Conservation (phyloP, 2,797 vertebrate genomes). For the Eospalax fontanierii region DNA sequence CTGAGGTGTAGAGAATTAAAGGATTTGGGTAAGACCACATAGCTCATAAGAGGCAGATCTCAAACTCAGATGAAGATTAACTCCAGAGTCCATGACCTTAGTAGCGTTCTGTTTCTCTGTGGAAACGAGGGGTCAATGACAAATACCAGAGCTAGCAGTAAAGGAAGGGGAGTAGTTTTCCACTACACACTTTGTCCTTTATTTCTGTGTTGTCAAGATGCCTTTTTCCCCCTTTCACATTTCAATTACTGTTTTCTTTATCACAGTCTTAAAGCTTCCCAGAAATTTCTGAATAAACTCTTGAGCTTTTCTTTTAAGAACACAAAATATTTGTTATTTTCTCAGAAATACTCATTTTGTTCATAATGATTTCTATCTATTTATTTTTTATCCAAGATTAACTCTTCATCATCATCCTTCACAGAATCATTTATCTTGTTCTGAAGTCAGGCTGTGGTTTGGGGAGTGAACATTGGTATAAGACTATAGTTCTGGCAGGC, state of each 20-base stretch:
- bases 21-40: neutral
- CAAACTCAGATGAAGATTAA: neutral
- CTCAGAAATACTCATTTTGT: conserved; percentile 54
- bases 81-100: neutral
- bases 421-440: conserved; percentile 16
- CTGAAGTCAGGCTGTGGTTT: conserved; percentile 14
- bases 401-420: conserved; percentile 37
- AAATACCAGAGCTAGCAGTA: neutral
- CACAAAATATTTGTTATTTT: conserved; percentile 26
- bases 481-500: neutral
- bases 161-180: neutral
- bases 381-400: conserved; percentile 49
- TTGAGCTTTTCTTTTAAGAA: conserved; percentile 56
- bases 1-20: neutral
- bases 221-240: neutral
- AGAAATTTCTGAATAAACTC: conserved; percentile 59
- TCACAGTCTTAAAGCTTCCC: neutral
- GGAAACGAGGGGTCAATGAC: neutral
- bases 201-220: conserved; percentile 42
- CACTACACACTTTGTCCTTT: neutral
- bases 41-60: neutral
- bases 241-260: conserved; percentile 54
- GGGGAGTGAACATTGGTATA: neutral
- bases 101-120: neutral
- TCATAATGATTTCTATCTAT: conserved; percentile 36